phyloP scores from a whole-genome alignment of 2,888 invertebrate species.

The Drymonia ruficornis region DNA sequence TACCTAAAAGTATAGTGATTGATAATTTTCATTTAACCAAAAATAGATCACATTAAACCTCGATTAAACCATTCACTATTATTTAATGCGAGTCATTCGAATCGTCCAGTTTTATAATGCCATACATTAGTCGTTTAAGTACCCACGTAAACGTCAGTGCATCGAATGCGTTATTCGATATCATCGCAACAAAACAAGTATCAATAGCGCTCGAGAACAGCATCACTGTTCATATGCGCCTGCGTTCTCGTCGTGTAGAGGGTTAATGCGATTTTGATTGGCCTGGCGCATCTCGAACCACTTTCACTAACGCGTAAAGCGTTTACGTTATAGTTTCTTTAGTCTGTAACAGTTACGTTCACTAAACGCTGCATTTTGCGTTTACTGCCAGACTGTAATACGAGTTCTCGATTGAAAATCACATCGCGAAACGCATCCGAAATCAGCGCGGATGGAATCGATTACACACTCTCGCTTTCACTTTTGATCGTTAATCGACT shows the following conservation, averaged over 20 bases:
- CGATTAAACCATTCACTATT: constrained; percentile 8
- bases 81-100: background rate
- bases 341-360: constrained; percentile 39
- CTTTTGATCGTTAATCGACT: constrained; percentile 18
- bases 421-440: constrained; percentile 31
- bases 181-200: constrained; percentile 1
- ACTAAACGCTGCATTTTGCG: constrained; percentile 42
- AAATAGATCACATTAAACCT: too few species aligned
- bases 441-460: constrained; percentile 32
- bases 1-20: too few species aligned
- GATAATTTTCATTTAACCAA: too few species aligned
- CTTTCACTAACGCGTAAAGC: constrained; percentile 69
- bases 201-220: background rate
- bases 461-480: constrained; percentile 38
- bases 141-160: background rate
- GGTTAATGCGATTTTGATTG: constrained; percentile 77
- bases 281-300: constrained; percentile 65
- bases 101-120: background rate
- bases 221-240: constrained; percentile 45
- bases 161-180: constrained; percentile 4
- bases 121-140: constrained; percentile 1
- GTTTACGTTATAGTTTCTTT: constrained; percentile 56
- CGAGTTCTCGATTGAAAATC: constrained; percentile 38
- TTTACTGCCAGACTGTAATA: constrained; percentile 29
- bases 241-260: constrained; percentile 47